Base-by-base conservation (phyloP, 2,888 invertebrate genomes). In the Sericinus montela region DNA sequence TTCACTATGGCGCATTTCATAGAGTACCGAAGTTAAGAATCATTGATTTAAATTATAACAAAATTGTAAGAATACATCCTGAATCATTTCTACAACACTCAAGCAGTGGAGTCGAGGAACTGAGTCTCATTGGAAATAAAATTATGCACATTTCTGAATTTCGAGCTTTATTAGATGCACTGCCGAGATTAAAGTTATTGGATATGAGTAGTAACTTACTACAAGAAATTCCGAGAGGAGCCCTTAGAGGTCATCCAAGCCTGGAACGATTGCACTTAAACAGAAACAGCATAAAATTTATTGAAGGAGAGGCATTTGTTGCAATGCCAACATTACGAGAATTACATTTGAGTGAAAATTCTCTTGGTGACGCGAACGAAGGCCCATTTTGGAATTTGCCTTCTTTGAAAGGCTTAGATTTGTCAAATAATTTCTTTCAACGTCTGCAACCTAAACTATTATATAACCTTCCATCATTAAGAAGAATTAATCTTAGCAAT, bases 341-440 rank as follows among this genome's bases (percentile, higher is more conserved):
- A 68, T 84, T 97, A 29, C 91, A 95, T 60, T 83, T 97, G 51
- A 91, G 92, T 57, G 96, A 97, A 65, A 97, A 97, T 71, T 95
- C 95, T 1, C 77, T 97, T 23, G 91, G 92, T 0, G 94, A 94
- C 68, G 86, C 92, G 43, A 82, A 93, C 38, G 93, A 93, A 54
- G 91, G 92, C 41, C 95, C 96, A 0, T 93, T 94, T 66, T 96
- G 96, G 95, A 94, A 96, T 81, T 82, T 96, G 37, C 96, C 96
- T 0, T 93, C 93, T 6, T 80, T 96, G 3, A 96, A 96, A 86
- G 96, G 96, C 0, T 78, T 97, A 48, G 96, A 97, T 80, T 80
- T 97, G 30, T 93, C 95, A 0, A 89, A 90, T 50, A 97, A 97
- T 68, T 92, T 91, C 54, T 93, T 95, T 59, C 90, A 92, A 52